Percentiles rank a stretch among this genome's conserved stretches.
phyloP scores from a whole-genome alignment of 2,797 vertebrate species.

The Galago senegalensis region DNA sequence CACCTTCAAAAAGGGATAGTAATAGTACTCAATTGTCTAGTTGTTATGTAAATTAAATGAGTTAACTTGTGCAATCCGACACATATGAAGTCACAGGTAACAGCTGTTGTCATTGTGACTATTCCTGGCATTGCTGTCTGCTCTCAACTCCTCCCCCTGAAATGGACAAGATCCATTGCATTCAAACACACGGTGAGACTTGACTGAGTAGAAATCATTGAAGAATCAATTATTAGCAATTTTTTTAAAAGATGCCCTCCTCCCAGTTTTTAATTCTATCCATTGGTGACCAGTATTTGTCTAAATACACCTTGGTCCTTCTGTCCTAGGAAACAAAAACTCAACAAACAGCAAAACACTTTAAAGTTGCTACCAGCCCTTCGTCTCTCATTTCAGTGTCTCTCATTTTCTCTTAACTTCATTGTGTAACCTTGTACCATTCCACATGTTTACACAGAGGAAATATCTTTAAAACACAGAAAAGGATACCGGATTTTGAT shows the following conservation, averaged over 20 bases:
- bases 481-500: not conserved
- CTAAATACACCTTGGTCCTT: not conserved
- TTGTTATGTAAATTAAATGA: not conserved
- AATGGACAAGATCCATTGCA: not conserved
- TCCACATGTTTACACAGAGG: conserved; percentile 43
- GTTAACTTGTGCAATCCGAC: not conserved
- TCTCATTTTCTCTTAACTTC: conserved; percentile 52
- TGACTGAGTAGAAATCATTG: not conserved
- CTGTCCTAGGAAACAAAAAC: not conserved
- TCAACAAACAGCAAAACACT: not conserved
- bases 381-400: not conserved
- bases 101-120: not conserved
- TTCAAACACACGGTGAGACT: not conserved
- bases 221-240: conserved; percentile 21
- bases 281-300: not conserved
- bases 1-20: not conserved
- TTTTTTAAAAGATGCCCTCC: not conserved
- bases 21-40: not conserved
- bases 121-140: not conserved
- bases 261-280: not conserved
- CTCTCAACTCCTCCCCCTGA: not conserved
- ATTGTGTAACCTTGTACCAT: conserved; percentile 19
- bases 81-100: not conserved
- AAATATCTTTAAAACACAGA: conserved; percentile 34
- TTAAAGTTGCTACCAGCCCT: not conserved